These are phyloP conservation scores for Cydia fagiglandana DNA, from an alignment of 1,140 invertebrate genomes.

Conservation along the genomic window DNA sequence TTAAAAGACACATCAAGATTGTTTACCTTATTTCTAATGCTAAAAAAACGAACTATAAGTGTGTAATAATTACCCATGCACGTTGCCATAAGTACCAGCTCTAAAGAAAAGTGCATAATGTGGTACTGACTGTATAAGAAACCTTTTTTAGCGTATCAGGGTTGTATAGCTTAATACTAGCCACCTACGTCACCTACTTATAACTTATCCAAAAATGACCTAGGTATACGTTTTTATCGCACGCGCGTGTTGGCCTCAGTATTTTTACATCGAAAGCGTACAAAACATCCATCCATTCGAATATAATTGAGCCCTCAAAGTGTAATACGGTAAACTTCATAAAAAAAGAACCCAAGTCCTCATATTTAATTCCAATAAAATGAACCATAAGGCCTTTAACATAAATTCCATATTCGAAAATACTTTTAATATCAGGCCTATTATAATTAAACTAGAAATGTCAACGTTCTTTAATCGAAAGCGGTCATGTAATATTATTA, in stretches of 20 bases:
- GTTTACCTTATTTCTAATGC: too few species aligned
- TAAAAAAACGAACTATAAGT: too few species aligned
- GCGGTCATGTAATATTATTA: slow-evolving; percentile 50
- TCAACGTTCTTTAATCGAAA: slow-evolving; percentile 41
- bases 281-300: background rate
- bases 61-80: too few species aligned
- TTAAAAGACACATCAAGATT: too few species aligned
- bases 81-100: too few species aligned
- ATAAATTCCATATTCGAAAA: slow-evolving; percentile 40
- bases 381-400: background rate
- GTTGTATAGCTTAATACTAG: background rate
- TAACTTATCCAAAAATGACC: too few species aligned
- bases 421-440: slow-evolving; percentile 6
- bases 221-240: too few species aligned
- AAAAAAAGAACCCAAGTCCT: background rate
- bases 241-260: too few species aligned
- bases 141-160: too few species aligned
- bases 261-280: background rate
- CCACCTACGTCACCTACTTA: too few species aligned
- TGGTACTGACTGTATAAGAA: too few species aligned
- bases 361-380: background rate
- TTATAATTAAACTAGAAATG: slow-evolving; percentile 37
- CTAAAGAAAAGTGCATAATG: too few species aligned
- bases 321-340: background rate
- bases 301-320: background rate